These are phyloP conservation scores for Lasioglossum figueresi DNA, from an alignment of 2,888 invertebrate genomes.

Conservation along the genomic window DNA sequence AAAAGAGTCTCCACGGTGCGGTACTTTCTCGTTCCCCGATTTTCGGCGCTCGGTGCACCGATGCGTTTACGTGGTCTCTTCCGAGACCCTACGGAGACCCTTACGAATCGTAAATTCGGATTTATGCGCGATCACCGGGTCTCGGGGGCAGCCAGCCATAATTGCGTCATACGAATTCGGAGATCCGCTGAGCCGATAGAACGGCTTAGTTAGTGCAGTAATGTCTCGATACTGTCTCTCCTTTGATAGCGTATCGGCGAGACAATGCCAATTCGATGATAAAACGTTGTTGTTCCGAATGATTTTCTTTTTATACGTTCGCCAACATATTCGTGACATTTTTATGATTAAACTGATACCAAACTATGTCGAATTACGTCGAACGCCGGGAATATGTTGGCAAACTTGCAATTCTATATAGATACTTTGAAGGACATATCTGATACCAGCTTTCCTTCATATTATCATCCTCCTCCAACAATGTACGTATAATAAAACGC, in stretches of 20 bases:
- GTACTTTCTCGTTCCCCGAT: conserved; percentile 46
- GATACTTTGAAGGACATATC: too few species aligned
- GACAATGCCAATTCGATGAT: not conserved
- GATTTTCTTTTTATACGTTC: too few species aligned
- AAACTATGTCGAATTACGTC: too few species aligned
- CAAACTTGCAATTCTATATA: too few species aligned
- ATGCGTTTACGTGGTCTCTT: not conserved
- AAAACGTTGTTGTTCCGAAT: not conserved
- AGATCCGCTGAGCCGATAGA: not conserved
- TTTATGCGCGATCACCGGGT: not conserved
- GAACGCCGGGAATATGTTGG: too few species aligned
- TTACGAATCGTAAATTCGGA: not conserved
- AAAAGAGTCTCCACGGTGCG: conserved; percentile 30
- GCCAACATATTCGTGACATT: too few species aligned
- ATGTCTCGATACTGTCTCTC: not conserved
- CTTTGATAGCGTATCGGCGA: not conserved
- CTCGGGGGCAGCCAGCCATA: not conserved
- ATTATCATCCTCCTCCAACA: too few species aligned
- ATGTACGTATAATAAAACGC: too few species aligned
- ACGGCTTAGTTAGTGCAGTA: not conserved
- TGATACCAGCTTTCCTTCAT: too few species aligned
- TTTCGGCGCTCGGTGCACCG: conserved; percentile 23
- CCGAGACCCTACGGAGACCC: not conserved
- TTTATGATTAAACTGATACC: too few species aligned
- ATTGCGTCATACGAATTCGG: not conserved